These are phyloP conservation scores for Cinclus mexicanus DNA, from an alignment of 2,113 vertebrate species.

Conservation along the genomic window DNA sequence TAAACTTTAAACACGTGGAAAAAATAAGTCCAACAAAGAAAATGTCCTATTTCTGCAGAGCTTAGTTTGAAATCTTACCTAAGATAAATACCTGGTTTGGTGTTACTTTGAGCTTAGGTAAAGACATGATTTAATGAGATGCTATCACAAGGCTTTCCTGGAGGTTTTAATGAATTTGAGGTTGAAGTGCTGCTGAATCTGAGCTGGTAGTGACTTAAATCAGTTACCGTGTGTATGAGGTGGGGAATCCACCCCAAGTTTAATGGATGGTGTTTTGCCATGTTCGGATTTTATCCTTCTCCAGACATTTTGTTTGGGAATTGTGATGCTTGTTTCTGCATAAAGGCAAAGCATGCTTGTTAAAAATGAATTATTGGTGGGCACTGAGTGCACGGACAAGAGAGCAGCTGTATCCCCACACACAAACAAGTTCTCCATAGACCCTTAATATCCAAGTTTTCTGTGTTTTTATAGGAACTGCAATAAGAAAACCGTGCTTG, in stretches of 20 bases:
- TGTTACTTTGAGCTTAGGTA: not conserved
- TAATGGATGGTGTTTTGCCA: not conserved
- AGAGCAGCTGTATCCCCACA: not conserved
- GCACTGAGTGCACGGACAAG: not conserved
- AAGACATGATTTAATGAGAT: accelerated
- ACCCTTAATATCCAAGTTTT: not conserved
- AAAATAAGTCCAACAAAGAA: not conserved
- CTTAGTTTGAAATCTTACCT: not conserved
- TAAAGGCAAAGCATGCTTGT: not conserved
- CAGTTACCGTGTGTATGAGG: not conserved
- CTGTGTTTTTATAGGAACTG: not conserved
- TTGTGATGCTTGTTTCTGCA: not conserved
- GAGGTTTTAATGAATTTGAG: not conserved
- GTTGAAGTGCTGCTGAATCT: not conserved
- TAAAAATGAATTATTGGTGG: conserved; percentile 31
- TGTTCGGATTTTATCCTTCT: not conserved
- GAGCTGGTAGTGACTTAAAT: not conserved
- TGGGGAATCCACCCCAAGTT: not conserved
- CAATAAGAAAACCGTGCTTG: not conserved
- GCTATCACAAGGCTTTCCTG: not conserved
- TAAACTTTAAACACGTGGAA: not conserved
- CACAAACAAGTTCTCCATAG: not conserved
- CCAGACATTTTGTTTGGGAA: not conserved
- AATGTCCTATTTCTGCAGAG: not conserved
- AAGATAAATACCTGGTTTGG: not conserved